These are phyloP conservation scores for Andrena minutula DNA, from an alignment of 2,888 invertebrate genomes.

Conservation along the genomic window DNA sequence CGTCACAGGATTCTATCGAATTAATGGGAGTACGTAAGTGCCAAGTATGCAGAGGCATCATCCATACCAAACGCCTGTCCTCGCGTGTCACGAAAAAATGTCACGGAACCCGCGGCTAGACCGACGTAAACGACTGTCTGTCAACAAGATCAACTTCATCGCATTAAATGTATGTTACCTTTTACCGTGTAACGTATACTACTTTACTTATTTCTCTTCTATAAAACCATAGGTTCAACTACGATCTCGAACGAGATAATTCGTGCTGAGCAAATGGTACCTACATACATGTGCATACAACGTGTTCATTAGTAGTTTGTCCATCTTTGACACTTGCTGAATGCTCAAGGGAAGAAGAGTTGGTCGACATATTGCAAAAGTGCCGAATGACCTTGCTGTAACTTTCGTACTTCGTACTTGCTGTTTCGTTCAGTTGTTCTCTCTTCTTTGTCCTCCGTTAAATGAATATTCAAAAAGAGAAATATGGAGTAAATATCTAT, in stretches of 20 bases:
- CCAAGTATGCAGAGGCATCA: constrained; percentile 26
- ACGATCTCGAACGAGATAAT: neutral
- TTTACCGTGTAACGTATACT: neutral
- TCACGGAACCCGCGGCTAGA: constrained; percentile 16
- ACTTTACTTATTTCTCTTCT: neutral
- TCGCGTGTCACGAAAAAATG: constrained; percentile 30
- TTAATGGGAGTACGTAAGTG: constrained; percentile 51
- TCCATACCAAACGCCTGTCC: constrained; percentile 31
- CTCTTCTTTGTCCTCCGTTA: too few relatives aligned
- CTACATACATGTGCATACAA: neutral
- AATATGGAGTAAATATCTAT: neutral
- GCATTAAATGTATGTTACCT: constrained; percentile 14
- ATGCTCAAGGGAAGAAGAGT: neutral
- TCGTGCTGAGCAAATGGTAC: neutral
- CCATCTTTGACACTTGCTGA: too few relatives aligned
- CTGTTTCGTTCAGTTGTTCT: neutral
- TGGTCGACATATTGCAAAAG: constrained; percentile 3
- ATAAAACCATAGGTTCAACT: neutral
- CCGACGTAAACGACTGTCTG: constrained; percentile 22
- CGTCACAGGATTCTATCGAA: constrained; percentile 60
- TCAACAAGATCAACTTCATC: constrained; percentile 13
- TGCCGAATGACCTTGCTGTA: neutral
- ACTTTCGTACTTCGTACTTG: too few relatives aligned
- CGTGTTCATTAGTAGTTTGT: too few relatives aligned
- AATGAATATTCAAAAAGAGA: neutral